Conservation (phyloP, 2,888 invertebrate genomes). For the Zootermopsis nevadensis region DNA sequence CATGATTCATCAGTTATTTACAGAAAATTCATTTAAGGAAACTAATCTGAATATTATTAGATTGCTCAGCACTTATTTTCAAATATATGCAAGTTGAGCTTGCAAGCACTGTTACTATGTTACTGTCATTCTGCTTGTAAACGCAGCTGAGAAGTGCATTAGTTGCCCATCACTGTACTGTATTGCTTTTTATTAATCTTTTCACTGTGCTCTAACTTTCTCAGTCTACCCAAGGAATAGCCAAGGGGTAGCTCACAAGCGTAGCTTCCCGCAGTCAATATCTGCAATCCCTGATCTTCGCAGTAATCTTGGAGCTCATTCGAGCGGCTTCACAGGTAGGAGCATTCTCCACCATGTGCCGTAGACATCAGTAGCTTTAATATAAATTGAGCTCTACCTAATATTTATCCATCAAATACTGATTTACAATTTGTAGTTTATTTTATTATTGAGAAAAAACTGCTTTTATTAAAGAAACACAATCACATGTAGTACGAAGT, state of each 20-base stretch:
- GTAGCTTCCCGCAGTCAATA: conserved; percentile 86
- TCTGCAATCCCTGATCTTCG: conserved; percentile 90
- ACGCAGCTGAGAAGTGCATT: not conserved
- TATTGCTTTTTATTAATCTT: conserved; percentile 50
- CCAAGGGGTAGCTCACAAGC: conserved; percentile 87
- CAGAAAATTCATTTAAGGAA: no score
- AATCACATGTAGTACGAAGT: no score
- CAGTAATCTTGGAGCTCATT: conserved; percentile 65
- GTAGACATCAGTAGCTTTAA: not conserved
- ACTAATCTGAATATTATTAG: not conserved
- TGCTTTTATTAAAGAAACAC: no score
- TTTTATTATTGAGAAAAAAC: no score
- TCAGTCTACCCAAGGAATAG: conserved; percentile 70
- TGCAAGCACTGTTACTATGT: not conserved
- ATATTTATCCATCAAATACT: not conserved
- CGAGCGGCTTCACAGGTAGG: conserved; percentile 68
- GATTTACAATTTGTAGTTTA: no score
- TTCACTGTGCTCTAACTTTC: conserved; percentile 50
- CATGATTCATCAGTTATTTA: no score
- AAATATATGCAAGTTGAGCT: not conserved
- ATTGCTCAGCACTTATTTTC: not conserved
- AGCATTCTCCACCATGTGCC: conserved; percentile 56
- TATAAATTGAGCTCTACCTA: not conserved
- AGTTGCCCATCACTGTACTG: conserved; percentile 49
- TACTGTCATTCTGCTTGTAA: not conserved